Base-by-base conservation (phyloP, 1,140 invertebrate species). In the Anoplolepis gracilipes region DNA sequence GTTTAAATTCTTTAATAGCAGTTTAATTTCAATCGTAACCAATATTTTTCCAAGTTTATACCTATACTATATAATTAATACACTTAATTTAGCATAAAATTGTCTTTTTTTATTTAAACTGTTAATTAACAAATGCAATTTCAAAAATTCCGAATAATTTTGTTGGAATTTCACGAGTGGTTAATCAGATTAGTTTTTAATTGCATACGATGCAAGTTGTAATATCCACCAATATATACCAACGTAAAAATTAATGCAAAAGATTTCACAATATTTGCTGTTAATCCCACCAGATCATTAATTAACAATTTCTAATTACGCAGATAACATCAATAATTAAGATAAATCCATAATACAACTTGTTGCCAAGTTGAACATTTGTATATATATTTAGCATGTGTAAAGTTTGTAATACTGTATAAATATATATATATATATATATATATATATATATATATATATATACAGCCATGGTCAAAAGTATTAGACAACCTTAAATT, bases 1-100 rank as follows among this genome's bases (percentile, higher is more conserved):
- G 11, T 16, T n/a, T 25, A 36, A n/a, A n/a, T n/a, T n/a, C n/a
- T 77, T 76, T 62, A 49, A 4, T 33, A 33, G n/a, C 1, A 49
- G 8, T 65, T 33, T 13, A 22, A 13, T 13, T 65, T 4, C 22
- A 49, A 28, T 22, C 10, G 33, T 39, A 36, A 13, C 13, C 5
- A 67, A 67, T 76, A 39, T 19, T 76, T 76, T n/a, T 76, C 2
- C 8, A 70, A 70, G 30, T 70, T 16, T 49, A 5, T 28, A 2
- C n/a, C n/a, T n/a, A n/a, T n/a, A n/a, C n/a, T n/a, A n/a, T n/a
- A n/a, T n/a, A 49, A 19, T 49, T 16, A 49, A 49, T 49, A 19
- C 16, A 46, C 13, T 13, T 46, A 49, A 49, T 49, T 49, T 30
- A 53, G 8, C 3, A 30, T 53, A 30, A 33, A 70, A 2, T 25